Evolutionary conservation across 2,797 vertebrate genomes (phyloP), one percentile per base, ranked within the genome.

Genomic region (Rhinichthys osculus): DNA sequence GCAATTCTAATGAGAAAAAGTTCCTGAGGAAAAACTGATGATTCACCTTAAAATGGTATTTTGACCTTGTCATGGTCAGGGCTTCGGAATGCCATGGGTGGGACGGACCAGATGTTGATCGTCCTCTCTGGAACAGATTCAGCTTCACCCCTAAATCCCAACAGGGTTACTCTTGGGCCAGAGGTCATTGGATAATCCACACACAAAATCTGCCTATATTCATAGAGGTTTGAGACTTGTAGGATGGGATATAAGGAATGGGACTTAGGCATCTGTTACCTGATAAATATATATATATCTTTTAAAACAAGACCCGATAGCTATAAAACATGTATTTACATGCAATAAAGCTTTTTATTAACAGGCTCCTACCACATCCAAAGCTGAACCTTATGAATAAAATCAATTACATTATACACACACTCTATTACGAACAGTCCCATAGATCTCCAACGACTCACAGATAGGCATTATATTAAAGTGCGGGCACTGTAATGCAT

Each of bases 401-500:
- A 85, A 82, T 79, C 79, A 85, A 85, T 88, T 78, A 57, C 57
- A 85, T 82, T 74, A 82, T 59, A 82, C 59, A 79, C 44, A 57
- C 78, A 73, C 35, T 85, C 67, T 88, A 79, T 88, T 88, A 88
- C 27, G 27, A 72, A 38, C 44, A 4, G 33, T 70, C 57, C 54
- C 76, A 52, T 70, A 82, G 44, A 85, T 77, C 47, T 72, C n/a
- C 80, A 86, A 44, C 73, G 71, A 69, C 59, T 54, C 73, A 80
- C 79, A 81, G 30, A 64, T 91, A 92, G 91, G 86, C 77, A 86
- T 91, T 86, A 77, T 78, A 85, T 67, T 83, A 74, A 83, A 79
- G 82, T 66, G 66, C 66, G 44, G 33, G 78, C 89, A 84, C 54
- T 70, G 91, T 91, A 88, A 92, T 94, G 89, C 74, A 91, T 94